A percentile compares a stretch with the other conserved stretches of the same genome.
Conservation (phyloP, 2,113 vertebrate species). For the Hippocampus zosterae region DNA sequence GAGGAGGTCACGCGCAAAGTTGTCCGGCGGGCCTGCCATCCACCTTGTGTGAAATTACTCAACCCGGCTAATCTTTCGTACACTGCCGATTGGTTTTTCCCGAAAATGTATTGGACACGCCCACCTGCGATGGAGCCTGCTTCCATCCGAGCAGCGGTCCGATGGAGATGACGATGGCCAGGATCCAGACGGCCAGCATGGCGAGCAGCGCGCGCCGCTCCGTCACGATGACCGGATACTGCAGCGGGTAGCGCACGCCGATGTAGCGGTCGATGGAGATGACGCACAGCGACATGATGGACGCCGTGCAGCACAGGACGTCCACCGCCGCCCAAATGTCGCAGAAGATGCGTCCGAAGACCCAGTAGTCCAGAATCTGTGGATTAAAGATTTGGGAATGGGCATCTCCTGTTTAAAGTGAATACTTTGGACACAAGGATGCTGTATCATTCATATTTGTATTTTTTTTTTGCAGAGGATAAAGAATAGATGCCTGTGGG, state of each 20-base stretch:
- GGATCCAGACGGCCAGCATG: slow-evolving; percentile 60
- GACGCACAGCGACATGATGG: slow-evolving; percentile 62
- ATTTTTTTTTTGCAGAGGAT: no score
- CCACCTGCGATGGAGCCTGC: slow-evolving; percentile 51
- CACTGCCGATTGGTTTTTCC: no score
- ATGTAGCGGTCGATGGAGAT: slow-evolving; percentile 65
- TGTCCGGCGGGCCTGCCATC: no score
- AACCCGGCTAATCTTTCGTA: no score
- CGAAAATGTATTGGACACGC: not conserved
- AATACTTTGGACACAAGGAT: not conserved
- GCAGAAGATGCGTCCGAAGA: slow-evolving; percentile 60
- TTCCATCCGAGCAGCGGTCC: slow-evolving; percentile 65
- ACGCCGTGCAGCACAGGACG: slow-evolving; percentile 62
- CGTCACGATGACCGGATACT: slow-evolving; percentile 53
- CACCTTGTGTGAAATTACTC: no score
- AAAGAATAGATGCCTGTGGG: no score
- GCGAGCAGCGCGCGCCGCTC: slow-evolving; percentile 50
- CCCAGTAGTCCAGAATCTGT: slow-evolving; percentile 58
- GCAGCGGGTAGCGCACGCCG: slow-evolving; percentile 56
- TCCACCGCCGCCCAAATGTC: slow-evolving; percentile 65
- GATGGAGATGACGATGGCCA: slow-evolving; percentile 56
- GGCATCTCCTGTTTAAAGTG: not conserved
- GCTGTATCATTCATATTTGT: not conserved
- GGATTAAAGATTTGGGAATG: not conserved
- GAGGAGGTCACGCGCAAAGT: not conserved